These are phyloP conservation scores for Schlechtendalia chinensis DNA, from an alignment of 1,140 invertebrate species.

Conservation along the genomic window DNA sequence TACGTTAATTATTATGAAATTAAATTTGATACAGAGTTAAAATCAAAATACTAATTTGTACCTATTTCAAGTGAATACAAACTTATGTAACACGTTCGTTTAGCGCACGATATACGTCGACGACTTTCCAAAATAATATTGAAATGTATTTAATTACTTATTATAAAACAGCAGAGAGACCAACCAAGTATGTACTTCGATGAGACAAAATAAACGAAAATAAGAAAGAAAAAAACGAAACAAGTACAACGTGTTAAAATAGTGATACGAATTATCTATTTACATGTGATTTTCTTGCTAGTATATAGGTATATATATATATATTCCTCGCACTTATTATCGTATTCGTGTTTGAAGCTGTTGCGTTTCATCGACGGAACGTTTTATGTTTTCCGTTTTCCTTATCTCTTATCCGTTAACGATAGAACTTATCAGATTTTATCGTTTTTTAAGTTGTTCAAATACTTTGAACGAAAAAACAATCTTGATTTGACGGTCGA, in stretches of 20 bases:
- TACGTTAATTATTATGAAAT: not conserved
- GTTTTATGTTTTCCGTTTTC: too few species aligned
- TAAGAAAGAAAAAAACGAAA: not conserved
- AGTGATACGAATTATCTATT: not conserved
- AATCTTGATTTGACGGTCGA: too few species aligned
- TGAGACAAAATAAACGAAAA: not conserved
- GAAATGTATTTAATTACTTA: not conserved
- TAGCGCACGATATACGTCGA: not conserved
- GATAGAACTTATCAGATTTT: too few species aligned
- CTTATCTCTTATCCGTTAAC: too few species aligned
- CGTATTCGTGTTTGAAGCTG: too few species aligned
- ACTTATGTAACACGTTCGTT: not conserved
- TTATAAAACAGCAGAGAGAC: too few species aligned
- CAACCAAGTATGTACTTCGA: not conserved
- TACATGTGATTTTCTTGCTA: too few species aligned
- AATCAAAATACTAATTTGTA: not conserved
- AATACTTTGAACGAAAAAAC: too few species aligned
- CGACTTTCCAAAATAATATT: slow-evolving; percentile 17
- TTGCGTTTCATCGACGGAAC: too few species aligned
- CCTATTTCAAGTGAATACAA: not conserved
- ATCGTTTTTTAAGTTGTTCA: too few species aligned
- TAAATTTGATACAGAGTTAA: not conserved
- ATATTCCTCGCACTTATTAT: too few species aligned
- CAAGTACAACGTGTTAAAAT: not conserved
- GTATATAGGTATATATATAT: too few species aligned